These are phyloP conservation scores for Tubulanus polymorphus DNA, from an alignment of 2,888 invertebrate genomes.

Conservation along the genomic window DNA sequence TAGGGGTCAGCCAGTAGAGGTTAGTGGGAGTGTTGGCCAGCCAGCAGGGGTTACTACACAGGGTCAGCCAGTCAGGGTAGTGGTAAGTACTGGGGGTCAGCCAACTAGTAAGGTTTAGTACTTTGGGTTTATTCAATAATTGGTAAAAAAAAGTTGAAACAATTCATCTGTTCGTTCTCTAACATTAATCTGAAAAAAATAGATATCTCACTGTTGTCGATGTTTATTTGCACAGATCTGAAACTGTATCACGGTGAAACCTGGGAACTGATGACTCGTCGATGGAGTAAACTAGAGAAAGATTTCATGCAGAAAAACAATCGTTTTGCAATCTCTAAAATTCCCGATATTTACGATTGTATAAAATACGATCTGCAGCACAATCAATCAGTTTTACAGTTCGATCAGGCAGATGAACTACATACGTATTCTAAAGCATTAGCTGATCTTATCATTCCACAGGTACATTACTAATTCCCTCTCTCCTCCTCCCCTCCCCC, in stretches of 20 bases:
- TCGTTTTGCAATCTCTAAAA: slow-evolving; percentile 92
- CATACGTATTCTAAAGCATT: slow-evolving; percentile 95
- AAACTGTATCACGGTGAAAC: slow-evolving; percentile 96
- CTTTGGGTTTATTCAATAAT: no score
- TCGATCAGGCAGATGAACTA: slow-evolving; percentile 50
- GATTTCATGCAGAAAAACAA: slow-evolving; percentile 91
- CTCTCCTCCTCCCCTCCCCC: no score
- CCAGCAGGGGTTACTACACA: no score
- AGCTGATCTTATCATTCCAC: slow-evolving; percentile 98
- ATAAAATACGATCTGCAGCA: slow-evolving; percentile 97
- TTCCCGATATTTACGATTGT: slow-evolving; percentile 99
- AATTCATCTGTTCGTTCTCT: background rate
- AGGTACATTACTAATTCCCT: no score
- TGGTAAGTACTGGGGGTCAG: no score
- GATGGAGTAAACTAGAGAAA: slow-evolving; percentile 98
- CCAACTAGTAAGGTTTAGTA: no score
- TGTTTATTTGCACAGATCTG: slow-evolving; percentile 63
- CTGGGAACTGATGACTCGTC: slow-evolving; percentile 95
- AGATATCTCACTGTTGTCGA: background rate
- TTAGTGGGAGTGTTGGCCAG: no score
- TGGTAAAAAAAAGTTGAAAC: background rate
- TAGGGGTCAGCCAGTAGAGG: background rate
- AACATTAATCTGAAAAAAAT: background rate
- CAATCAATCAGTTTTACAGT: slow-evolving; percentile 91
- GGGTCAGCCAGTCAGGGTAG: no score